Evolutionary conservation across 2,888 invertebrate species (phyloP), one percentile per base, ranked within the genome.

Genomic region (Pandemis heparana): DNA sequence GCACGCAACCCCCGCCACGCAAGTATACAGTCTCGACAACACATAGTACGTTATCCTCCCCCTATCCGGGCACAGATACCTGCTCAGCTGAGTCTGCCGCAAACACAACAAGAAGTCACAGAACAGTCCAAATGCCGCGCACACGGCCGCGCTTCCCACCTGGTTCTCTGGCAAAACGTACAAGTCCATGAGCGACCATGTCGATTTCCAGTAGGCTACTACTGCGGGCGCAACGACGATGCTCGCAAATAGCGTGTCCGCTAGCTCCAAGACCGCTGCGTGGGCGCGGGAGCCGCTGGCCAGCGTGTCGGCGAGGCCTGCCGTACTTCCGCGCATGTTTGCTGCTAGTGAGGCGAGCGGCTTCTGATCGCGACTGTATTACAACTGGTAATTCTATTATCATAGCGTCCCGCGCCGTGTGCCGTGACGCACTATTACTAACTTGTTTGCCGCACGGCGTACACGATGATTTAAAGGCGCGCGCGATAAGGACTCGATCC

Each of bases 121-220:
- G 80, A 95, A 85, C 80, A 97, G 94, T 38, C 98, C 98, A 80
- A 97, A 95, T 2, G 94, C 87, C 70, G 97, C 95, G 79, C 97
- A 97, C 48, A 95, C 92, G 69, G 96, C 90, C 18, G 96, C 96
- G 81, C 97, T 97, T 62, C 94, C 81, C 5, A 96, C 90, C 6
- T 90, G 88, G 74, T 95, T 89, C 0, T 94, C 91, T 0, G 97
- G 96, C 79, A 96, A 95, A 72, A 98, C 95, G 87, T 97, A 96
- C 68, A 96, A 86, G 84, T 96, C 97, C 95, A 97, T 96, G 67
- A 98, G 95, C 62, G 96, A 96, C 98, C 98, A 98, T 63, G 97
- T 97, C 78, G 97, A 97, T 77, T 98, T 95, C 98, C 98, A 98
- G 89, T 97, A 98, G 77, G 96, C 96, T 73, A 98, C 97, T 65